phyloP scores from a whole-genome alignment of 2,113 vertebrate species.

The Pachypanchax playfairii region DNA sequence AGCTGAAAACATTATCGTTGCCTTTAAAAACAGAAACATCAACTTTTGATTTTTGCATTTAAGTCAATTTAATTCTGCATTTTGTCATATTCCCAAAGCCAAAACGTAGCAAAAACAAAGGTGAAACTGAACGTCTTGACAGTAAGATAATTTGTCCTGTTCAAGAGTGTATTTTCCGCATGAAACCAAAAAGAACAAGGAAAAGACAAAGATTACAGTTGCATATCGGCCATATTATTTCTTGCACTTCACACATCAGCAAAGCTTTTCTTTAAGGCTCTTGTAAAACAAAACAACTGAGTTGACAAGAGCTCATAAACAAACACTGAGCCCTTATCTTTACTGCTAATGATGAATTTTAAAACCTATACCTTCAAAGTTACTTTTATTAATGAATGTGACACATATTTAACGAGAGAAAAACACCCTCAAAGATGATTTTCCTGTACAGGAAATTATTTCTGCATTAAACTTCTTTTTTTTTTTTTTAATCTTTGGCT shows the following conservation, averaged over 20 bases:
- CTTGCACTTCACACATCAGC: not conserved
- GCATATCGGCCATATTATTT: not conserved
- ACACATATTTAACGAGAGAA: not conserved
- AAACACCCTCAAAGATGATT: not conserved
- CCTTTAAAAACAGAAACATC: constrained; percentile 8
- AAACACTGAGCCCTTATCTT: constrained; percentile 2
- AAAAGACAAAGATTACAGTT: constrained; percentile 13
- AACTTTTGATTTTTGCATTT: constrained; percentile 3
- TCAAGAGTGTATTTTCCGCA: constrained; percentile 18
- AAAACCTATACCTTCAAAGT: not conserved
- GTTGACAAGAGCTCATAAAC: not conserved
- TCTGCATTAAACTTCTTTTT: not conserved
- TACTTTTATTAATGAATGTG: not conserved
- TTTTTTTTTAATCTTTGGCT: not conserved
- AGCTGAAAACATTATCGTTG: not conserved
- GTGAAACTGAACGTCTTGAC: constrained; percentile 1
- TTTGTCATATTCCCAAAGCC: constrained; percentile 8
- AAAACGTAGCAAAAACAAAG: not conserved
- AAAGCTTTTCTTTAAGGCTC: not conserved
- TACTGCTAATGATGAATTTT: not conserved
- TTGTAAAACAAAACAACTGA: not conserved
- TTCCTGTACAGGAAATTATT: not conserved
- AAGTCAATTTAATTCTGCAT: not conserved
- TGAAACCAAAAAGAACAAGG: constrained; percentile 9
- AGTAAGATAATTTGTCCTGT: not conserved